phyloP scores from a whole-genome alignment of 2,113 vertebrate genomes.

The Calidris pygmaea region DNA sequence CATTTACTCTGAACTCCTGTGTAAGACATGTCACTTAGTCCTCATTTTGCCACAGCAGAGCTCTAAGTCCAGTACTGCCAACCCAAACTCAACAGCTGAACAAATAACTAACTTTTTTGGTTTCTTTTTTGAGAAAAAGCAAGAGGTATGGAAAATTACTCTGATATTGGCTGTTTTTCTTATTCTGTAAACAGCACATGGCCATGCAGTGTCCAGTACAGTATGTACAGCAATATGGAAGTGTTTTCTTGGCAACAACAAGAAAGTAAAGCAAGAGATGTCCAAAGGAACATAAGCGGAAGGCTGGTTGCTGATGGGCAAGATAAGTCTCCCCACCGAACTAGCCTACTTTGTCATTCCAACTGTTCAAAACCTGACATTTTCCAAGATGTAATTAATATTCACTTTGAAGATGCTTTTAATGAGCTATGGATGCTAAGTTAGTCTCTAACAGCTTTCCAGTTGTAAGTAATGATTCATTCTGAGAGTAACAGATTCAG shows the following conservation, averaged over 20 bases:
- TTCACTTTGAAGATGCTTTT: conserved; percentile 63
- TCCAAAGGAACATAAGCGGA: conserved; percentile 64
- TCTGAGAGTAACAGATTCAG: conserved; percentile 49
- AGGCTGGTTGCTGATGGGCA: conserved; percentile 57
- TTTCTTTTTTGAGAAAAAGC: background rate
- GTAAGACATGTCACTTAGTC: background rate
- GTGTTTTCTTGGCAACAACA: conserved; percentile 61
- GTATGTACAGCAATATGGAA: conserved; percentile 24
- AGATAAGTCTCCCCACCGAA: conserved; percentile 57
- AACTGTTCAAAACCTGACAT: conserved; percentile 66
- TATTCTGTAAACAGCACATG: conserved; percentile 38
- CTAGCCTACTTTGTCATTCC: conserved; percentile 67
- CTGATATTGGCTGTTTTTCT: background rate
- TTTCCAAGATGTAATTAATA: conserved; percentile 72
- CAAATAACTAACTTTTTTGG: background rate
- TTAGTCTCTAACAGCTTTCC: conserved; percentile 58
- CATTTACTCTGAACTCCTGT: background rate
- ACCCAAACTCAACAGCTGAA: background rate
- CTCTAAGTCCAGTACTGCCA: background rate
- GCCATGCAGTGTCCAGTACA: conserved; percentile 46
- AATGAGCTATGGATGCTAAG: conserved; percentile 63
- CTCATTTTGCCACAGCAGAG: background rate
- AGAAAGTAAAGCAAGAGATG: conserved; percentile 61
- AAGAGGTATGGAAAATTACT: conserved; percentile 1
- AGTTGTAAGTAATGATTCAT: conserved; percentile 60